A percentile compares a stretch with the other conserved stretches of the same genome.
Conservation (phyloP, 2,888 invertebrate species). For the Pyralis farinalis region DNA sequence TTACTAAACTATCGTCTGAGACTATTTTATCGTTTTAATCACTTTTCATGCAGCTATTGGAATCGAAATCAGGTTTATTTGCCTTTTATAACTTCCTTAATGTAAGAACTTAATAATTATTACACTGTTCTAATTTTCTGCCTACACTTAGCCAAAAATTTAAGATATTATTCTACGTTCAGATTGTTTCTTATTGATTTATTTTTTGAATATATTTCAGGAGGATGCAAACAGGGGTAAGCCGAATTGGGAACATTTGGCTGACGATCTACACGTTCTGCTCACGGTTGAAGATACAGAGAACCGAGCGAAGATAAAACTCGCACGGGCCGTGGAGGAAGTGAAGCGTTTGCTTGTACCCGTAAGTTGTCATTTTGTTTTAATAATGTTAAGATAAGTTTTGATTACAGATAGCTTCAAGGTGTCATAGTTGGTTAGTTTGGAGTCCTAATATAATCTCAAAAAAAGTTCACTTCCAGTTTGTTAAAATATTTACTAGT, state of each 20-base stretch:
- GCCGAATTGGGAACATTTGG: constrained; percentile 99
- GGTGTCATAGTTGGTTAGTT: too few species aligned
- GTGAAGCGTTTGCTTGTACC: constrained; percentile 98
- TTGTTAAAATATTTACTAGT: too few species aligned
- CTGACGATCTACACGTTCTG: constrained; percentile 98
- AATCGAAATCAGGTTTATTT: constrained; percentile 25
- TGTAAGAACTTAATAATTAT: too few species aligned
- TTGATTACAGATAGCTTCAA: too few species aligned
- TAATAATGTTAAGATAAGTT: too few species aligned
- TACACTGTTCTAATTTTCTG: too few species aligned
- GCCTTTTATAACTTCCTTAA: background rate
- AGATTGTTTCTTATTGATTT: constrained; percentile 1
- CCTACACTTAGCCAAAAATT: too few species aligned
- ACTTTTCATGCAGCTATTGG: constrained; percentile 27
- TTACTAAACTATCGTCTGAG: background rate
- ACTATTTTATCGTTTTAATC: constrained; percentile 1
- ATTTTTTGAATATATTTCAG: constrained; percentile 74
- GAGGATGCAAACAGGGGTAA: constrained; percentile 99
- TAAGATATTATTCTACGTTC: too few species aligned
- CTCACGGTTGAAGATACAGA: constrained; percentile 99
- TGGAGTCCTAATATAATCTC: too few species aligned
- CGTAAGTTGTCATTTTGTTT: constrained; percentile 81
- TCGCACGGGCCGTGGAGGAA: constrained; percentile 98
- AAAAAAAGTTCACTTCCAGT: too few species aligned
- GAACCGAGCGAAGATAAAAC: constrained; percentile 96